Conservation (phyloP, 2,113 vertebrate species). For the Lycocorax pyrrhopterus region DNA sequence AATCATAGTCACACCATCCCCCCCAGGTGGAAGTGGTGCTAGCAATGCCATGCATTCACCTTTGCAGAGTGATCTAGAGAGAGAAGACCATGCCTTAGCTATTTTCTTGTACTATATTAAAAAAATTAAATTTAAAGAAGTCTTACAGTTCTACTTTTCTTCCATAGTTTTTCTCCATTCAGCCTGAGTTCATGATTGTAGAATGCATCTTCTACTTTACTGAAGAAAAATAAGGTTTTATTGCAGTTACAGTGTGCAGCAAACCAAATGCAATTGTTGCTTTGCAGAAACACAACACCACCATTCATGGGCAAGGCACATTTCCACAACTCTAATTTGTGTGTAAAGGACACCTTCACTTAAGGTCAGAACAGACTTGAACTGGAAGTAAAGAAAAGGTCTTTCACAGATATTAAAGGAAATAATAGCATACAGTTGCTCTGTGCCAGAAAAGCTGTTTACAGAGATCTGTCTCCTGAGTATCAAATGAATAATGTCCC, state of each 20-base stretch:
- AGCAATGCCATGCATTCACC: neutral
- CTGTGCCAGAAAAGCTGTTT: neutral
- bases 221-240: slow-evolving; percentile 66
- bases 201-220: slow-evolving; percentile 96
- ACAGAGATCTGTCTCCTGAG: neutral
- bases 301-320: neutral
- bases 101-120: neutral
- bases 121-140: neutral
- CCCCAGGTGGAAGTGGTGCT: neutral
- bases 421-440: neutral
- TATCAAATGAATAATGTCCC: neutral
- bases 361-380: neutral
- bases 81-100: neutral
- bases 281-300: neutral
- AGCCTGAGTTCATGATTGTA: slow-evolving; percentile 88
- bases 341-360: neutral
- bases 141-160: slow-evolving; percentile 95
- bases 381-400: neutral
- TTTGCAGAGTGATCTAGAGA: neutral
- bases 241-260: slow-evolving; percentile 5
- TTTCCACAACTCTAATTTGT: neutral
- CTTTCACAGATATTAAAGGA: neutral
- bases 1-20: neutral
- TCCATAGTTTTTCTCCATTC: slow-evolving; percentile 91
- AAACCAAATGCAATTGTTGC: neutral